Evolutionary conservation across 2,797 vertebrate species (phyloP).

Genomic region (Meriones psammophilus): DNA sequence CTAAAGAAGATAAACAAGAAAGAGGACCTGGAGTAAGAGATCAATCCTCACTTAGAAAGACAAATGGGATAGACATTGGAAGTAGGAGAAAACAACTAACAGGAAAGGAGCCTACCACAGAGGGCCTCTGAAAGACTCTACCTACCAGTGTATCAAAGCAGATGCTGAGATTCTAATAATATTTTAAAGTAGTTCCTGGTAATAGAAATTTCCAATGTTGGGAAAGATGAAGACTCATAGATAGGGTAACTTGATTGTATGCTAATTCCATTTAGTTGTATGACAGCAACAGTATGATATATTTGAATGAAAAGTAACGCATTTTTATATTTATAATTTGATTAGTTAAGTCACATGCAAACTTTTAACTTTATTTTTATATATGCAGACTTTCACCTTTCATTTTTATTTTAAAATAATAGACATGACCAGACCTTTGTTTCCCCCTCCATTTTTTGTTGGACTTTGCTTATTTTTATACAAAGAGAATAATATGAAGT

Average conservation of each 20-base stretch:
- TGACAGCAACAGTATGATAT: not conserved
- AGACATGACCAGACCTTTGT: not conserved
- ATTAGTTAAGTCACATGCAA: not conserved
- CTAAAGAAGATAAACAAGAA: no score
- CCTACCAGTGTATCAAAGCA: no score
- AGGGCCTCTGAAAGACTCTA: no score
- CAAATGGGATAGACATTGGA: no score
- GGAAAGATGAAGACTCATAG: constrained; percentile 14
- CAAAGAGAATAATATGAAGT: not conserved
- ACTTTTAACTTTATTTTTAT: not conserved
- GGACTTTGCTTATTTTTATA: not conserved
- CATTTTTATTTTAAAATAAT: no score
- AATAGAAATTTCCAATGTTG: not conserved
- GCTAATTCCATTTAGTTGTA: not conserved
- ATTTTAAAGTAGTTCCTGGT: not conserved
- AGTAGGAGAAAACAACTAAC: no score
- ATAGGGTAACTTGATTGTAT: not conserved
- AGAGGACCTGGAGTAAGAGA: no score
- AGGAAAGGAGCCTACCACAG: no score
- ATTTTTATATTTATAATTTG: not conserved
- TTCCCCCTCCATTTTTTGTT: not conserved
- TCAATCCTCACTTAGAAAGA: no score
- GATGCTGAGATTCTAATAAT: no score
- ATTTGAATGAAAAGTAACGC: not conserved
- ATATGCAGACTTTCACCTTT: no score